Evolutionary conservation across 2,113 vertebrate species (phyloP), one percentile per base, ranked within the genome.

Genomic region (Eptatretus burgeri): DNA sequence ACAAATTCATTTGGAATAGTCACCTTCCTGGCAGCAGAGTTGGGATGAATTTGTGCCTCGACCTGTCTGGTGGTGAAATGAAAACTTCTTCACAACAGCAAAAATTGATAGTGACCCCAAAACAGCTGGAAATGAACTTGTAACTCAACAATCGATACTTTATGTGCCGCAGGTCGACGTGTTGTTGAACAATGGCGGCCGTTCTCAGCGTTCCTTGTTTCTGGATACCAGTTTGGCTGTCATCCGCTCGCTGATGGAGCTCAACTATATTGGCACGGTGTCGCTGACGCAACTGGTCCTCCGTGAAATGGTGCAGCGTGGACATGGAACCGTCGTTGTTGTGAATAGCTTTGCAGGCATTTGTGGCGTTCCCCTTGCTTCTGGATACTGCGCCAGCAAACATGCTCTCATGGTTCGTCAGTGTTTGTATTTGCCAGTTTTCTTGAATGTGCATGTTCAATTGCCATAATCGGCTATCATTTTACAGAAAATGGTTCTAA

Each of bases 381-480:
- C 76, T 0, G 89, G 87, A 13, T 95, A 98, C 66, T 76, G 78
- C 50, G 86, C 81, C 67, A 93, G 82, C 76, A 94, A 95, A 69
- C 81, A 95, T 14, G 91, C 91, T 5, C 74, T 93, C 62, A 84
- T 80, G 79, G 91, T 83, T 67, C 73, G 73, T 60, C 27, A 41
- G 27, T 41, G 27, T 41, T 41, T 41, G 3, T 41, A 7, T 41
- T 41, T 41, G 3, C 27, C 27, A 41, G 27, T 41, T 41, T 41
- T 41, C 27, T 41, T 41, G 27, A 41, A 41, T 41, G 27, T 41
- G 27, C 27, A 41, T 41, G 27, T 41, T 41, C 3, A 41, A 41
- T 41, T 41, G 7, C 27, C 27, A 41, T 7, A 41, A 41, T 41
- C 27, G 27, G 27, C 7, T 3, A 7, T 41, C 3, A 41, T 41